Evolutionary conservation across 2,888 invertebrate species (phyloP).

Genomic region (Penaeus monodon): DNA sequence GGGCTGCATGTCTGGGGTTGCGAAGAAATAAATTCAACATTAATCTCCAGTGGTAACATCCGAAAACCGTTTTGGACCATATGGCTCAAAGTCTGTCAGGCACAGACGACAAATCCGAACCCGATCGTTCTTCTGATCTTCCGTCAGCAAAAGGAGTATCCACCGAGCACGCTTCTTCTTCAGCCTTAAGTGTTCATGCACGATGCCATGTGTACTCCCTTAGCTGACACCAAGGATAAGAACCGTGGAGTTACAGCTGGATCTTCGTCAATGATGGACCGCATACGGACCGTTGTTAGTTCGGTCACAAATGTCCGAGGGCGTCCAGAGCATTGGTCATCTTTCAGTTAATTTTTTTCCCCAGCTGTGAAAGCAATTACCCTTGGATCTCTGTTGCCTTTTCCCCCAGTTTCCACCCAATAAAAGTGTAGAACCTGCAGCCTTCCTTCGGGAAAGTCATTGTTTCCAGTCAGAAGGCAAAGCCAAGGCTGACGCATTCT

Average conservation of each 20-base stretch:
- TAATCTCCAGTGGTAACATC: constrained; percentile 14
- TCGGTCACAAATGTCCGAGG: constrained; percentile 6
- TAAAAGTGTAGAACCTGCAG: constrained; percentile 2
- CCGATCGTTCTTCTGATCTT: not conserved
- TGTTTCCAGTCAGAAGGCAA: not conserved
- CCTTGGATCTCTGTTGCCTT: not conserved
- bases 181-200: constrained; percentile 17
- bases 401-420: not conserved
- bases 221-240: not conserved
- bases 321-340: not conserved
- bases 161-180: constrained; percentile 6
- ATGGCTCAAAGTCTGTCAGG: not conserved
- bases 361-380: not conserved
- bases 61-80: constrained; percentile 1
- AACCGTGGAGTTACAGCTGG: not conserved
- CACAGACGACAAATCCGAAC: not conserved
- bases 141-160: not conserved
- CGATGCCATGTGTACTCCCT: constrained; percentile 25
- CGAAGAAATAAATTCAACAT: not conserved
- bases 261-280: constrained; percentile 16
- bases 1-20: not conserved
- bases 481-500: not conserved
- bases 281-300: constrained; percentile 14
- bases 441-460: not conserved
- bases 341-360: not conserved